Base-by-base conservation (phyloP, 2,797 vertebrate genomes). In the Pipistrellus nathusii region DNA sequence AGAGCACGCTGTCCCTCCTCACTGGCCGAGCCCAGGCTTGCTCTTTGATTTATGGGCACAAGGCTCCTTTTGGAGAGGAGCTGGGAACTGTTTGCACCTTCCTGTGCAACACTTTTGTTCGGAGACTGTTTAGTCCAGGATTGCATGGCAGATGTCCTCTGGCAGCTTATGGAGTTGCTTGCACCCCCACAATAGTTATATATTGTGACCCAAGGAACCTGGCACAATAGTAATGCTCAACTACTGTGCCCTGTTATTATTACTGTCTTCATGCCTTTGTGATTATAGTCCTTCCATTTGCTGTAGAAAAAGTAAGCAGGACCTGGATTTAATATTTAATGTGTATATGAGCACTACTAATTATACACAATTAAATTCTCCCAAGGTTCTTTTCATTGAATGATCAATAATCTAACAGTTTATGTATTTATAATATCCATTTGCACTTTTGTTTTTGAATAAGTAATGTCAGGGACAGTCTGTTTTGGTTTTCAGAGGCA, bases 321-420 rank as follows among this genome's bases (percentile, higher is more conserved):
- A 41, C 77, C 69, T 53, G 44, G 57, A 72, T 57, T 46, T 71
- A 23, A 48, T 9, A 17, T 8, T 55, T 68, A 55, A 55, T 66
- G 18, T 30, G 10, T 66, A 13, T 92, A 8, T 57, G 72, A 20
- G 7, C 53, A 32, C 12, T 64, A 77, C 80, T 68, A 38, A 23
- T 82, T 12, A 89, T 3, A 72, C 23, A 46, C 23, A 48, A 7
- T 76, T 92, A 77, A 92, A 55, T 51, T 94, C 59, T 85, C 62
- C 32, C 64, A 59, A 91, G 10, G 13, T 41, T 92, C 53, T 86
- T 90, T 86, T 44, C 68, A 82, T 23, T 78, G 72, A 41, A 69
- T 94, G 64, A 78, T 93, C 59, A 68, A 7, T 72, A 93, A 55
- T 83, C 89, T 91, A 46, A 41, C 41, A 87, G 46, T n/a, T 82